Conservation (phyloP, 2,113 vertebrate genomes). For the Abramis brama region DNA sequence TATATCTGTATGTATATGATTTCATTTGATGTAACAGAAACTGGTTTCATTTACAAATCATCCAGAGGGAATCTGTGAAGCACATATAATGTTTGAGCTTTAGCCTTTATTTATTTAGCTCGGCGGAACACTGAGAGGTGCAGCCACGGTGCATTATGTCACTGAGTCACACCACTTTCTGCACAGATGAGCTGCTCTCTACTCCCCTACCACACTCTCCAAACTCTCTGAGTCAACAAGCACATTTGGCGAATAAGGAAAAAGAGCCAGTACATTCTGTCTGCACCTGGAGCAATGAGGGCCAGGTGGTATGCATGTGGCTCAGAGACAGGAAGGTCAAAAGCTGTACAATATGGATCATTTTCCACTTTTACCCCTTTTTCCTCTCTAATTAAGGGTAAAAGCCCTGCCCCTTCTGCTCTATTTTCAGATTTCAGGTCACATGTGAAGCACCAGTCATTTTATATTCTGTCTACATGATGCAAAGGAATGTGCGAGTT, state of each 20-base stretch:
- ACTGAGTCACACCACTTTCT: slow-evolving; percentile 36
- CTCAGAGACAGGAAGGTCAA: background rate
- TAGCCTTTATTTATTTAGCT: slow-evolving; percentile 41
- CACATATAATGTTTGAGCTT: slow-evolving; percentile 14
- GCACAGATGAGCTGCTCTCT: slow-evolving; percentile 31
- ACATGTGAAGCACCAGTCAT: slow-evolving; percentile 23
- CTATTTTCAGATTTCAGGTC: slow-evolving; percentile 24
- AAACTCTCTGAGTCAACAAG: slow-evolving; percentile 4
- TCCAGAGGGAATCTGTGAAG: slow-evolving; percentile 25
- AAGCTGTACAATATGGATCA: background rate
- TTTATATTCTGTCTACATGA: slow-evolving; percentile 42
- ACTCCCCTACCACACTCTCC: slow-evolving; percentile 5
- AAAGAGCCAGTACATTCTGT: background rate
- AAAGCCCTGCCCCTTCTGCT: background rate
- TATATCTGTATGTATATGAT: background rate
- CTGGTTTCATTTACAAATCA: slow-evolving; percentile 35
- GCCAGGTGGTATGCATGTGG: slow-evolving; percentile 1
- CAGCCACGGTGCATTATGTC: slow-evolving; percentile 43
- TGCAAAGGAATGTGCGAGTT: slow-evolving; percentile 13
- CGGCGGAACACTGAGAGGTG: slow-evolving; percentile 7
- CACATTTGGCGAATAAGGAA: background rate
- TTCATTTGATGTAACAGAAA: background rate
- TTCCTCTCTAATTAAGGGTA: background rate
- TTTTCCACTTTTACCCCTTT: background rate
- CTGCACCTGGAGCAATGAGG: slow-evolving; percentile 22